These are phyloP conservation scores for Dolichallabes microphthalmus DNA, from an alignment of 2,113 vertebrate species.

Conservation along the genomic window DNA sequence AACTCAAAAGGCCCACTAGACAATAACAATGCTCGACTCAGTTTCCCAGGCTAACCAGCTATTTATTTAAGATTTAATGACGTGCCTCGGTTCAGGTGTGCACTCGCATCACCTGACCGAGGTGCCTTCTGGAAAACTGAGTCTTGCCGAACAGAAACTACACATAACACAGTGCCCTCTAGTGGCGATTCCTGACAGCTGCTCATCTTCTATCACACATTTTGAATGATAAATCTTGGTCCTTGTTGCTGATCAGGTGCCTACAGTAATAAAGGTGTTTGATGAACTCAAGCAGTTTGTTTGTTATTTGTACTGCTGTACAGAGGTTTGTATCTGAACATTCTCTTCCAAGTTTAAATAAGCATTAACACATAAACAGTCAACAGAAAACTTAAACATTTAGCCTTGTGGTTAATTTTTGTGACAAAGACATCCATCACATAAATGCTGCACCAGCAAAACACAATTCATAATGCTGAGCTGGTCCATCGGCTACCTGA, in stretches of 20 bases:
- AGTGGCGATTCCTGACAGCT: no score
- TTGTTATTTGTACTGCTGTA: not conserved
- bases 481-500: constrained; percentile 12
- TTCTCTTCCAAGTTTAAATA: not conserved
- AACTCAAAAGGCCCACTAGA: no score
- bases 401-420: not conserved
- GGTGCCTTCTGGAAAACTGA: no score
- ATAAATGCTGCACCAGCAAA: not conserved
- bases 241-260: not conserved
- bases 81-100: no score
- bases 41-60: no score
- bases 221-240: constrained; percentile 17
- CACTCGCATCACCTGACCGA: no score
- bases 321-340: not conserved
- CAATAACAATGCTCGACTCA: no score
- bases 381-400: not conserved
- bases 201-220: not conserved
- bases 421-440: not conserved
- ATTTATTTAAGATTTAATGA: no score
- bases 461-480: not conserved
- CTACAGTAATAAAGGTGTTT: not conserved
- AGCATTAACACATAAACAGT: not conserved
- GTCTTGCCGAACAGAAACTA: no score
- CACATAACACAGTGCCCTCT: no score
- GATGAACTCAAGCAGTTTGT: not conserved